Evolutionary conservation across 1,140 invertebrate species (phyloP), one percentile per base, ranked within the genome.

Genomic region (Calephelis nemesis): DNA sequence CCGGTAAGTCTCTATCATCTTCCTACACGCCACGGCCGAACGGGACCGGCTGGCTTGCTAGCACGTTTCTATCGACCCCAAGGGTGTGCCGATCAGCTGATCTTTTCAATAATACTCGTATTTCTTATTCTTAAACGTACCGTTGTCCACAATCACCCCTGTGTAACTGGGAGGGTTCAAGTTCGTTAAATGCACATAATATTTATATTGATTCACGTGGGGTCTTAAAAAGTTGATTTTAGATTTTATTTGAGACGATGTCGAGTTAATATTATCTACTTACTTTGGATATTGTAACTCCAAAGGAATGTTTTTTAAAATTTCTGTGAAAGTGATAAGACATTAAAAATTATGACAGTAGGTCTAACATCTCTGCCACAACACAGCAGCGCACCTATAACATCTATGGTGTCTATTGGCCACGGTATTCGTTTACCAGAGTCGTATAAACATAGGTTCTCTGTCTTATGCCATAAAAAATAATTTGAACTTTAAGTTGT

Each of bases 1-100:
- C 87, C 90, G 91, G 91, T 92, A 74, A 91, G 91, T 92, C 84
- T 81, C 50, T 63, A 19, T 7, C 12, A 54, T 52, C 12, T 50
- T 48, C 52, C 40, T 15, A 40, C 5, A 45, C 13, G 13, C 15
- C 12, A 42, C 6, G 7, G 40, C 40, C 10, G 10, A 45, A 11
- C 39, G 4, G 62, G 47, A 84, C 75, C 87, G 84, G 84, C 84
- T 84, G 84, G 73, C 79, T 81, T 76, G 76, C 74, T 68, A 75
- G 19, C 39, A 67, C 65, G 52, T 67, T 60, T 70, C 50, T 49
- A 69, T 72, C 72, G 62, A 63, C 49, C 50, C 66, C 15, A 40
- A 68, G 70, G 73, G 70, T 77, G 70, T 70, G 67, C 65, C 71
- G 71, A 77, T 74, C 78, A 77, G 81, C 72, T 78, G 77, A 70